Percentiles rank a stretch among this genome's conserved stretches.
These are phyloP conservation scores for Xestia sexstrigata DNA, from an alignment of 2,888 invertebrate species.

Conservation along the genomic window DNA sequence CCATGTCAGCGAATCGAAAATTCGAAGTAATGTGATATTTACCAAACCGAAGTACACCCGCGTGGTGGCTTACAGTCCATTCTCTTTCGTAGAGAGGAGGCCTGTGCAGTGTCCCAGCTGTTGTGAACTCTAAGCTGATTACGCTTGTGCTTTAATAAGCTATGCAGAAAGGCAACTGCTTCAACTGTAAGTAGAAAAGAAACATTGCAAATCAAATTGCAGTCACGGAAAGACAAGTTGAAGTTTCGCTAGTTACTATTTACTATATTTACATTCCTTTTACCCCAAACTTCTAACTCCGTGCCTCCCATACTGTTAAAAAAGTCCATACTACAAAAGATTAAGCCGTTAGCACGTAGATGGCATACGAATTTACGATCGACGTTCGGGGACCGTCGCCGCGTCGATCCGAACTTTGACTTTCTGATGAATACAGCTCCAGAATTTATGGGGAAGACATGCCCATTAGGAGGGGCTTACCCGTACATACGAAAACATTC, in stretches of 20 bases:
- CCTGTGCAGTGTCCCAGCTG: no score
- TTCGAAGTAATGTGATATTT: no score
- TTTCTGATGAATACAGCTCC: slow-evolving; percentile 56
- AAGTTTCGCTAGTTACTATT: background rate
- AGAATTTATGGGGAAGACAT: slow-evolving; percentile 62
- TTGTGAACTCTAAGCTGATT: no score
- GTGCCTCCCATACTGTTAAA: slow-evolving; percentile 24
- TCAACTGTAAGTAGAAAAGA: no score
- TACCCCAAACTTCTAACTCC: background rate
- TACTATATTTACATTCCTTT: background rate
- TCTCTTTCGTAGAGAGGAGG: no score
- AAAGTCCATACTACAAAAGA: slow-evolving; percentile 51
- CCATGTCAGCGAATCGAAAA: background rate
- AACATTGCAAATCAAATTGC: background rate
- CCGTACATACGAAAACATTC: slow-evolving; percentile 51
- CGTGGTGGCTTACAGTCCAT: no score
- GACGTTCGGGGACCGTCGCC: slow-evolving; percentile 24
- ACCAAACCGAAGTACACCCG: no score
- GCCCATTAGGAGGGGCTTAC: slow-evolving; percentile 52
- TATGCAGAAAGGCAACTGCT: no score
- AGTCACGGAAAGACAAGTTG: background rate
- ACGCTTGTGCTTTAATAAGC: no score
- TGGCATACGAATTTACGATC: slow-evolving; percentile 62
- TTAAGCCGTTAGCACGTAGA: slow-evolving; percentile 62
- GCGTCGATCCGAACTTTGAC: slow-evolving; percentile 58